These are phyloP conservation scores for Protophormia terraenovae DNA, from an alignment of 2,888 invertebrate genomes.

Conservation along the genomic window DNA sequence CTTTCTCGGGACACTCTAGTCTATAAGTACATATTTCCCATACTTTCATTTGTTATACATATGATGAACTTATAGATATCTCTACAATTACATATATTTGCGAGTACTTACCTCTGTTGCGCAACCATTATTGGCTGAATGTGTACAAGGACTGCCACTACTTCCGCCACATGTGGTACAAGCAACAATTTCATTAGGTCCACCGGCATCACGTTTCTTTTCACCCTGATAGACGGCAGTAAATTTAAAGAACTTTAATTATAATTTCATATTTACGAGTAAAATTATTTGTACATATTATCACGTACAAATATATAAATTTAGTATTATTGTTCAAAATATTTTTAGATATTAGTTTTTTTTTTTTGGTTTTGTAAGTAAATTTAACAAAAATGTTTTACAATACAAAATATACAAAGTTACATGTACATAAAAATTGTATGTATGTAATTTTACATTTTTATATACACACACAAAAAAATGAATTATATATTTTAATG, in stretches of 20 bases:
- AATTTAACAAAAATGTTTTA: slow-evolving; percentile 22
- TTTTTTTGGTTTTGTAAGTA: not conserved
- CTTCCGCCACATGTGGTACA: slow-evolving; percentile 88
- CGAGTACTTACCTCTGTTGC: slow-evolving; percentile 88
- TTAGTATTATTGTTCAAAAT: slow-evolving; percentile 1
- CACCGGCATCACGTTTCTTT: slow-evolving; percentile 90
- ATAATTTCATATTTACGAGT: slow-evolving; percentile 53
- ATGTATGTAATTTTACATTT: not conserved
- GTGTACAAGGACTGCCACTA: slow-evolving; percentile 87
- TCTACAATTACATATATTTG: no score
- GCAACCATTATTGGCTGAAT: slow-evolving; percentile 93
- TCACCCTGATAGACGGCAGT: slow-evolving; percentile 85
- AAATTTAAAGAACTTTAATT: slow-evolving; percentile 76
- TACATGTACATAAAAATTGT: not conserved
- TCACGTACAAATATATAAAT: slow-evolving; percentile 49
- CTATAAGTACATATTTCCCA: no score
- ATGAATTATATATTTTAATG: not conserved
- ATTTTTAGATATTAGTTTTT: not conserved
- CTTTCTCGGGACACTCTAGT: no score
- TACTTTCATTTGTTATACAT: no score
- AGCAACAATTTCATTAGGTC: slow-evolving; percentile 91
- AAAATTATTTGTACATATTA: slow-evolving; percentile 40
- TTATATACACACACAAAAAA: not conserved
- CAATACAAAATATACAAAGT: slow-evolving; percentile 26
- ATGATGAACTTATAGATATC: no score